These are phyloP conservation scores for Drosophila kepulauana DNA, from an alignment of 1,140 invertebrate species.

Conservation along the genomic window DNA sequence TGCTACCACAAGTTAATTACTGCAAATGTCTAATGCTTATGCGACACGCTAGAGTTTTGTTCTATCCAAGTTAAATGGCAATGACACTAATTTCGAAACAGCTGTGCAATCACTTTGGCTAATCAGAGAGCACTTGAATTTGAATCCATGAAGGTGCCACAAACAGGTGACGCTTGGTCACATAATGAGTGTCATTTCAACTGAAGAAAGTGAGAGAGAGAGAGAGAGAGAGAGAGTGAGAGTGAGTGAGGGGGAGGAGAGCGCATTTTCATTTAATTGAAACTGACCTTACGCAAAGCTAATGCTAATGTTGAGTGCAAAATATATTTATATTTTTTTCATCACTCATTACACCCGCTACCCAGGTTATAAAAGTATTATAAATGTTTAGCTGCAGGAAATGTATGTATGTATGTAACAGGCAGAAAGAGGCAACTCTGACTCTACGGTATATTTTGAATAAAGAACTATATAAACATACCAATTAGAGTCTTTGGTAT, in stretches of 20 bases:
- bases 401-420: no score
- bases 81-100: conserved; percentile 56
- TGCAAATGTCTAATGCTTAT: conserved; percentile 40
- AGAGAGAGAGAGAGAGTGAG: no score
- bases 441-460: no score
- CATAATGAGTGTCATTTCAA: background rate
- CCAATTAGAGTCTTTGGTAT: no score
- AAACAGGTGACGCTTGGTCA: background rate
- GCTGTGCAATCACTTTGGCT: conserved; percentile 52
- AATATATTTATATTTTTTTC: background rate
- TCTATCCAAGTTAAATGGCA: conserved; percentile 9
- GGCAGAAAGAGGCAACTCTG: no score
- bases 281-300: background rate
- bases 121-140: conserved; percentile 4
- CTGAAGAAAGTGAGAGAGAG: background rate
- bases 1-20: conserved; percentile 20
- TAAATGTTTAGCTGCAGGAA: no score
- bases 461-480: no score
- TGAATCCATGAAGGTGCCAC: background rate
- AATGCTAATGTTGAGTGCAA: background rate
- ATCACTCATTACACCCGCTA: no score
- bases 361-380: no score
- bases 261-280: background rate
- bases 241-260: no score
- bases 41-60: conserved; percentile 53